A percentile compares a stretch with the other conserved stretches of the same genome.
Evolutionary conservation across 2,113 vertebrate species (phyloP).

Genomic region (Vidua macroura): DNA sequence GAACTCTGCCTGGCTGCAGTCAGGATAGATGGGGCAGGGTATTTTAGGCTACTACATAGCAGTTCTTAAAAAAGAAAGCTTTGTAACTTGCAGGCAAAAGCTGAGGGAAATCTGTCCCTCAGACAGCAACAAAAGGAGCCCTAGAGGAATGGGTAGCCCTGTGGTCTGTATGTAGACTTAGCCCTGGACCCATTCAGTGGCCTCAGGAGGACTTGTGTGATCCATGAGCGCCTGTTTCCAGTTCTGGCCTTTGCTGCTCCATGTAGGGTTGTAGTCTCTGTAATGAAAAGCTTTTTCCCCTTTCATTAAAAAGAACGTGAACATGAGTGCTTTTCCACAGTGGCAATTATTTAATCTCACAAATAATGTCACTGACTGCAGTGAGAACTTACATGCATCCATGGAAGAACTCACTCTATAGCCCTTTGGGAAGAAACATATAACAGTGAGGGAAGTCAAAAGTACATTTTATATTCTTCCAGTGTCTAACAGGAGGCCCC

Average conservation of each 20-base stretch:
- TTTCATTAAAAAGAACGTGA: not conserved
- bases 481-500: not conserved
- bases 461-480: not conserved
- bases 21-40: slow-evolving; percentile 27
- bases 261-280: not conserved
- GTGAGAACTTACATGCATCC: not conserved
- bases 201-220: not conserved
- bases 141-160: not conserved
- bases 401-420: not conserved
- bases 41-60: slow-evolving; percentile 45
- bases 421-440: not conserved
- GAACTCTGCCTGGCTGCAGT: slow-evolving; percentile 21
- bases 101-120: not conserved
- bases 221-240: not conserved
- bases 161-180: not conserved
- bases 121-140: not conserved
- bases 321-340: not conserved
- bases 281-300: not conserved
- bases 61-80: slow-evolving; percentile 44
- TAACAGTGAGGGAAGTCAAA: not conserved
- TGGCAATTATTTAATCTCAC: not conserved
- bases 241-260: not conserved
- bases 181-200: not conserved
- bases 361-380: not conserved
- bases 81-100: not conserved